phyloP scores from a whole-genome alignment of 2,888 invertebrate species.

The Epirrhoe tristata region DNA sequence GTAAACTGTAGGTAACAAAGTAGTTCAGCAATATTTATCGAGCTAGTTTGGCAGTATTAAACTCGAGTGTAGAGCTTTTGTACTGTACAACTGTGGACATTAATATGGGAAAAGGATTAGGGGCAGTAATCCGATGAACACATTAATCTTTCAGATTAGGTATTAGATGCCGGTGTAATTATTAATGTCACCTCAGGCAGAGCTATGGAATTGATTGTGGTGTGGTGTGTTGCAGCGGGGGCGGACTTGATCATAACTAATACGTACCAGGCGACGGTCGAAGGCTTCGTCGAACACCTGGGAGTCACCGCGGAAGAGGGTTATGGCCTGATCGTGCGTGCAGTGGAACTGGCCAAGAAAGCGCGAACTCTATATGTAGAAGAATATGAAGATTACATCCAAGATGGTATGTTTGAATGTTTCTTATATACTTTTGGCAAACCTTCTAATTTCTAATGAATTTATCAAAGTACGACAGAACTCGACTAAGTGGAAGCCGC shows the following conservation, averaged over 20 bases:
- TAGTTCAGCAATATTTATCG: constrained; percentile 72
- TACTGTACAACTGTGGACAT: constrained; percentile 29
- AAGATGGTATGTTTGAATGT: constrained; percentile 56
- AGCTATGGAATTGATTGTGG: constrained; percentile 44
- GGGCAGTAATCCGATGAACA: constrained; percentile 56
- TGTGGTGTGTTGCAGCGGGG: constrained; percentile 87
- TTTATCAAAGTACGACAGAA: constrained; percentile 39
- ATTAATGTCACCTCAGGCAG: constrained; percentile 53
- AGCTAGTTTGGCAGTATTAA: constrained; percentile 67
- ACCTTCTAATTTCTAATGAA: constrained; percentile 38
- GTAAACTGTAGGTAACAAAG: constrained; percentile 59
- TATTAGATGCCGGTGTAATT: constrained; percentile 58
- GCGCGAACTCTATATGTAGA: constrained; percentile 88
- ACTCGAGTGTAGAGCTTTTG: constrained; percentile 47
- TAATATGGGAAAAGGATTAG: constrained; percentile 53
- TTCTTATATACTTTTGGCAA: not conserved
- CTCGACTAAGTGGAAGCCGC: constrained; percentile 47
- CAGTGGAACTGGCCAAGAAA: constrained; percentile 90
- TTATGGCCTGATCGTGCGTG: constrained; percentile 89
- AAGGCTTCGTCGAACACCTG: constrained; percentile 91
- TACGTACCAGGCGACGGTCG: constrained; percentile 94
- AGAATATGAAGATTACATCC: constrained; percentile 78
- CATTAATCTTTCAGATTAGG: constrained; percentile 64
- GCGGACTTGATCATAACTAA: constrained; percentile 95
- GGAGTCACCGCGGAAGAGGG: constrained; percentile 88